Evolutionary conservation across 1,140 invertebrate species (phyloP).

Genomic region (Paracyclopina nana): DNA sequence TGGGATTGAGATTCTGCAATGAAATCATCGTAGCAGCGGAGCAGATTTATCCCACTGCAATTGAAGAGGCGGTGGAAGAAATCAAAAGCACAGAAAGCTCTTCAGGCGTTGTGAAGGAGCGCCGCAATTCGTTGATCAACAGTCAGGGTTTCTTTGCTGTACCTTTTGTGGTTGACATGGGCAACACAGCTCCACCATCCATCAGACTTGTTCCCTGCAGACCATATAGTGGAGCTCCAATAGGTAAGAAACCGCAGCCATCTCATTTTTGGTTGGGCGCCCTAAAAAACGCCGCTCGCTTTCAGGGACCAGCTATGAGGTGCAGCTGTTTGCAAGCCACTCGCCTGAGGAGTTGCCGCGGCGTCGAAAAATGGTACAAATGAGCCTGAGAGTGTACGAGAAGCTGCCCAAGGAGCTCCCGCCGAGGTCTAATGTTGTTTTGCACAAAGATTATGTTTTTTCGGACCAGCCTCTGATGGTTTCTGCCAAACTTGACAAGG

Average conservation of each 20-base stretch:
- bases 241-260: too few relatives aligned
- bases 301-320: slow-evolving; percentile 60
- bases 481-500: neutral
- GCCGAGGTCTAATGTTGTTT: neutral
- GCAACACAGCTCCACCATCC: slow-evolving; percentile 57
- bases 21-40: slow-evolving; percentile 73
- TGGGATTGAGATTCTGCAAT: slow-evolving; percentile 94
- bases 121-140: slow-evolving; percentile 34
- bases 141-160: slow-evolving; percentile 19
- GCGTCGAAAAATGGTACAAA: slow-evolving; percentile 1
- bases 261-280: too few relatives aligned
- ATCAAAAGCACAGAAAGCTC: too few relatives aligned
- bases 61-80: too few relatives aligned
- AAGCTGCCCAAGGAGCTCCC: neutral
- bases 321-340: slow-evolving; percentile 51
- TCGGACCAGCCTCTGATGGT: neutral
- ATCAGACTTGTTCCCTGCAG: slow-evolving; percentile 72
- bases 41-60: slow-evolving; percentile 52
- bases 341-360: slow-evolving; percentile 17
- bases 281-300: too few relatives aligned
- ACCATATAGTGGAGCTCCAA: slow-evolving; percentile 68
- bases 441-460: neutral
- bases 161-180: slow-evolving; percentile 39
- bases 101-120: slow-evolving; percentile 26
- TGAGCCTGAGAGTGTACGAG: slow-evolving; percentile 3